A percentile compares a stretch with the other conserved stretches of the same genome.
These are phyloP conservation scores for Nesometra sesokonis DNA, from an alignment of 35 echinoderm and acorn worm genomes.

Conservation along the genomic window DNA sequence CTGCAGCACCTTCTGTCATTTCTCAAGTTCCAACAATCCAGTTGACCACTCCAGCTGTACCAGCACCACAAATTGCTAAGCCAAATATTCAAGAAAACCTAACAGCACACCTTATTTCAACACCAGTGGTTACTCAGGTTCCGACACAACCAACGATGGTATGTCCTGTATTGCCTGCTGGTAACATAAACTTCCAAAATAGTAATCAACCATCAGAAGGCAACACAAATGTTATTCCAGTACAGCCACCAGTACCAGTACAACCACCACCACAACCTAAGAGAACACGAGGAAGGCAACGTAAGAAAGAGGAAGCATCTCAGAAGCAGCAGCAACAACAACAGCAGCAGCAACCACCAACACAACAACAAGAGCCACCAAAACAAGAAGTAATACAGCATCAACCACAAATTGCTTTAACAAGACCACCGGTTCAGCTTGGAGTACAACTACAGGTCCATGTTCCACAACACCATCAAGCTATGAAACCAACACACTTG, in stretches of 20 bases:
- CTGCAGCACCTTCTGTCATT: background rate
- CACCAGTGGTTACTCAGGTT: background rate
- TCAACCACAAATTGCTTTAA: background rate
- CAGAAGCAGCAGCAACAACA: conserved; percentile 7
- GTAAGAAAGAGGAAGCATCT: background rate
- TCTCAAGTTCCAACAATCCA: conserved; percentile 4
- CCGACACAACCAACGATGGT: background rate
- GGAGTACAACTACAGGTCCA: conserved; percentile 12
- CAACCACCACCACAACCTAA: background rate
- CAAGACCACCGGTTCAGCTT: background rate
- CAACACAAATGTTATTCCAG: background rate
- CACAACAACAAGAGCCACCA: background rate
- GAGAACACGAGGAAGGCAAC: background rate
- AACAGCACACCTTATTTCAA: background rate
- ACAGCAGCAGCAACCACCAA: conserved; percentile 23
- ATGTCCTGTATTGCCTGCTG: background rate
- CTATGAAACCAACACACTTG: background rate
- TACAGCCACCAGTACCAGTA: background rate
- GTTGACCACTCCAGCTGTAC: background rate
- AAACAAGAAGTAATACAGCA: background rate
- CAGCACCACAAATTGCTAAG: background rate
- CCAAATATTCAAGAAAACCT: background rate
- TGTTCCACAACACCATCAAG: background rate
- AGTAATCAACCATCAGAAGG: background rate
- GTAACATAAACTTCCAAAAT: background rate